Conservation (phyloP, 2,888 invertebrate genomes). For the Chouioia cunea region DNA sequence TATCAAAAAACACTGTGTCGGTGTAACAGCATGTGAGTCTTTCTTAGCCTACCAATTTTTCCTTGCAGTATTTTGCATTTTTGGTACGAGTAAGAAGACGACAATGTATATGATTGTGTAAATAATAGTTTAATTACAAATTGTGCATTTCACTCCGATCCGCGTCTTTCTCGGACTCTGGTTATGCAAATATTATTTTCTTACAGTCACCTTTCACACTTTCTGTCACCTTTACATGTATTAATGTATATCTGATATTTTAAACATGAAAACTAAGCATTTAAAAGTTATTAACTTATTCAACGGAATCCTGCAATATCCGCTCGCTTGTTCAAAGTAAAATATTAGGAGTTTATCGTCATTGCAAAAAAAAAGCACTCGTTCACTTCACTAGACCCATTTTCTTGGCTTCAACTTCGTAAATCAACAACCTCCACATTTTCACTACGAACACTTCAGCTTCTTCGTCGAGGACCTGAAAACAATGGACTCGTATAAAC, state of each 20-base stretch:
- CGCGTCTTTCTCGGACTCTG: conserved; percentile 41
- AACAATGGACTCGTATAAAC: conserved; percentile 50
- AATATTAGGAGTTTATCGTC: conserved; percentile 37
- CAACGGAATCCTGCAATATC: conserved; percentile 34
- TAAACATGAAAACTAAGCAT: conserved; percentile 44
- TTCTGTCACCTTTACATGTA: conserved; percentile 38
- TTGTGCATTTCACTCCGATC: conserved; percentile 26
- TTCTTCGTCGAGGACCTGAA: conserved; percentile 97
- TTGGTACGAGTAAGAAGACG: conserved; percentile 45
- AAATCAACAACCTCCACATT: conserved; percentile 99
- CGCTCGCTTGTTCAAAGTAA: conserved; percentile 28
- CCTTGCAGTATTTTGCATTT: conserved; percentile 19
- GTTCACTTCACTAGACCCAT: conserved; percentile 85
- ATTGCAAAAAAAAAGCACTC: conserved; percentile 17
- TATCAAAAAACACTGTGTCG: conserved; percentile 29
- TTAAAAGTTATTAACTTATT: conserved; percentile 34
- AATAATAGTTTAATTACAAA: conserved; percentile 47
- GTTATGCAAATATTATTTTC: conserved; percentile 38
- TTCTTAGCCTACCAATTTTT: conserved; percentile 22
- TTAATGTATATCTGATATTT: conserved; percentile 39
- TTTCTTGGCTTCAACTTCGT: conserved; percentile 99
- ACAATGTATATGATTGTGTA: conserved; percentile 40
- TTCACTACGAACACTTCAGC: conserved; percentile 99
- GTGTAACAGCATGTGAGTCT: not conserved
- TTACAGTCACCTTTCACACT: conserved; percentile 42